Percentiles rank a stretch among this genome's conserved stretches.
Conservation (phyloP, 2,113 vertebrate genomes). For the Elgaria multicarinata region DNA sequence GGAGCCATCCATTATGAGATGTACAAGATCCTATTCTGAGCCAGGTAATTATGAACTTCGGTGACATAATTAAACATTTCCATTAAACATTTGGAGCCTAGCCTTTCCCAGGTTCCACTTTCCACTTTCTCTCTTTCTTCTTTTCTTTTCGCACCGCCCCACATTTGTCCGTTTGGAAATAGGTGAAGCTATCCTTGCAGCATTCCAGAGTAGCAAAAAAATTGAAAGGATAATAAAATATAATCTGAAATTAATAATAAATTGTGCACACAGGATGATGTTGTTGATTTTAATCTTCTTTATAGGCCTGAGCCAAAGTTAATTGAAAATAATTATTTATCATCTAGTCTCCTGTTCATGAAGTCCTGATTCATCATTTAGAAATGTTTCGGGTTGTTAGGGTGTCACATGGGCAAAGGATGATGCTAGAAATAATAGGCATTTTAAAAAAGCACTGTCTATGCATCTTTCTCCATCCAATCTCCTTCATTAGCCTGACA, state of each 20-base stretch:
- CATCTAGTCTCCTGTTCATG: not conserved
- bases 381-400: not conserved
- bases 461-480: not conserved
- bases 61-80: not conserved
- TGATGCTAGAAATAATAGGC: not conserved
- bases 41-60: not conserved
- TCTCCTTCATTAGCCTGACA: not conserved
- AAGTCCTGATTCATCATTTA: conserved; percentile 2
- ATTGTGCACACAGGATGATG: not conserved
- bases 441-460: not conserved
- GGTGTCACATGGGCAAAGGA: not conserved
- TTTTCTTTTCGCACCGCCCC: not conserved
- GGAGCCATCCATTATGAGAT: not conserved
- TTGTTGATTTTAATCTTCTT: conserved; percentile 28
- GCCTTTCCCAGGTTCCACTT: not conserved
- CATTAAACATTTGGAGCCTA: not conserved
- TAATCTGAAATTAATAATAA: not conserved
- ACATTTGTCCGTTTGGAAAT: not conserved
- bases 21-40: not conserved
- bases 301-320: not conserved
- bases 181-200: not conserved
- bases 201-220: conserved; percentile 3
- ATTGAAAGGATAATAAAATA: not conserved
- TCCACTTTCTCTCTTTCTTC: not conserved
- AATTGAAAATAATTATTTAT: conserved; percentile 10